Conservation (phyloP, 2,888 invertebrate species). For the Oligia strigilis region DNA sequence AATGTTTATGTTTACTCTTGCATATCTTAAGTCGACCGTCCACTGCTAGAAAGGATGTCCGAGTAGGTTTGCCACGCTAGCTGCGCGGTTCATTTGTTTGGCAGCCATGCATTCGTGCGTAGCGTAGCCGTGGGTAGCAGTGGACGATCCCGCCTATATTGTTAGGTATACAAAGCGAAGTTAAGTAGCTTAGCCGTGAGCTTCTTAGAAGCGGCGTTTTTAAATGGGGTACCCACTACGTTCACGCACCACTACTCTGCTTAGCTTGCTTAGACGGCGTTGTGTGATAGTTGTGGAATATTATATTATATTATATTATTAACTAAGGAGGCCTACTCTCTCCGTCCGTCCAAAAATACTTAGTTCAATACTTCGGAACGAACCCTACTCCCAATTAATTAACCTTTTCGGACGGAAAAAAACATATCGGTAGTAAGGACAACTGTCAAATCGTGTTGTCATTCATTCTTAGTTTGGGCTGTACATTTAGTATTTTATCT, state of each 20-base stretch:
- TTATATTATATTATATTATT: too few relatives aligned
- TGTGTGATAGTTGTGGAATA: too few relatives aligned
- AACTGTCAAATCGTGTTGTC: background rate
- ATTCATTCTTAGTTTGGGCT: background rate
- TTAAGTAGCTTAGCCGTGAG: background rate
- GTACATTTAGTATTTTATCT: too few relatives aligned
- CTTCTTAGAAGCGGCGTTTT: background rate
- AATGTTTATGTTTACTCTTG: conserved; percentile 24
- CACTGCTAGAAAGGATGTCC: background rate
- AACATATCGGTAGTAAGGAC: too few relatives aligned
- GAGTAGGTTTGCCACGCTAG: background rate
- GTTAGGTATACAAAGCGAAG: background rate
- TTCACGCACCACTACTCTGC: too few relatives aligned
- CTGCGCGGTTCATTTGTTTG: background rate
- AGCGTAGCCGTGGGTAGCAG: background rate
- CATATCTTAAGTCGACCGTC: conserved; percentile 1
- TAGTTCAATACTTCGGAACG: too few relatives aligned
- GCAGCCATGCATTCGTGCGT: background rate
- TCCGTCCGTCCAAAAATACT: background rate
- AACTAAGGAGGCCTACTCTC: background rate
- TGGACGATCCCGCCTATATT: background rate
- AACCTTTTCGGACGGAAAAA: too few relatives aligned
- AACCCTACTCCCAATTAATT: background rate
- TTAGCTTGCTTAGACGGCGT: too few relatives aligned
- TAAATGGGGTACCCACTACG: background rate